Base-by-base conservation (phyloP, 2,888 invertebrate species). In the Diarsia dahlii region DNA sequence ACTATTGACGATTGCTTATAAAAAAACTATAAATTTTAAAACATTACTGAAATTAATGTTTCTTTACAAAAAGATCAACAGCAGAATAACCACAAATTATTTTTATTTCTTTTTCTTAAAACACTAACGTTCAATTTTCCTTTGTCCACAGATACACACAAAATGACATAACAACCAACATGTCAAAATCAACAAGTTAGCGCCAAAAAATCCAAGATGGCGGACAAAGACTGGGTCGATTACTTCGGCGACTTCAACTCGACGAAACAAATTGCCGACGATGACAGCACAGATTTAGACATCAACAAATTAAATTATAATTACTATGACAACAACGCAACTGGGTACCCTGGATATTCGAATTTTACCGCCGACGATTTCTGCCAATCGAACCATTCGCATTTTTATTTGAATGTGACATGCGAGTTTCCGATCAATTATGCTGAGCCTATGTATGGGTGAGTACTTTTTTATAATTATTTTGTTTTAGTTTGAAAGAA, bases 361-460 rank as follows among this genome's bases (percentile, higher is more conserved):
- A 96, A 96, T 79, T 96, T 95, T 56, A 91, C 94, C 0, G 88
- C 92, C 0, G 95, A 95, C 54, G 96, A 96, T 80, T 96, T 92
- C 76, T 96, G 96, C 78, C 87, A 92, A 6, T 95, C 96, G 2
- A 96, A 96, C 65, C 89, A 94, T 74, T 95, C 96, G 0, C 96
- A 95, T 70, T 92, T 93, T 0, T 97, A 97, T 87, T 90, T 98
- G 78, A 98, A 98, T 90, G 97, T 98, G 0, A 98, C 98, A 0
- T 97, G 97, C 78, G 97, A 98, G 87, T 97, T 97, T 88, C 98
- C 95, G 0, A 97, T 98, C 76, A 95, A 96, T 71, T 97, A 97
- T 93, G 98, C 98, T 1, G 97, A 97, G 76, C 98, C 98, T 46
- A 97, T 98, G 93, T 98, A 98, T 93, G 98, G 98, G 84, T 95